Evolutionary conservation across 2,113 vertebrate species (phyloP).

Genomic region (Neolamprologus sp.): DNA sequence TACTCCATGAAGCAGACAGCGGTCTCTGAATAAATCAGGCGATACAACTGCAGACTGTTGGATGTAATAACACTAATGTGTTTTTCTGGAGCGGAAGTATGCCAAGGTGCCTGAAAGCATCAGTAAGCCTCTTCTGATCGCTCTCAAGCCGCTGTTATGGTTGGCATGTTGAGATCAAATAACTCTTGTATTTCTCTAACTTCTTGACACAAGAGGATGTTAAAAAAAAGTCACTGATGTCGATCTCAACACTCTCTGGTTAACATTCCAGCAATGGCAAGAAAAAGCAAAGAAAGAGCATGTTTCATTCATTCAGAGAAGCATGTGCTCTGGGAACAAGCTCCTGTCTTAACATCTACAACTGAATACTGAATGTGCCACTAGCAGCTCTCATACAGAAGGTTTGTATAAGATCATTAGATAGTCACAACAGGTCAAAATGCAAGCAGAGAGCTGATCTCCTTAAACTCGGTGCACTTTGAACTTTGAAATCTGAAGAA

Average conservation of each 20-base stretch:
- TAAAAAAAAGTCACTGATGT: background rate
- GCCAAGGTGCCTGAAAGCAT: background rate
- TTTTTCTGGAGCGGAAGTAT: constrained; percentile 6
- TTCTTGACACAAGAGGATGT: background rate
- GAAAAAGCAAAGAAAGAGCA: background rate
- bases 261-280: background rate
- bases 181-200: constrained; percentile 4
- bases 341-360: background rate
- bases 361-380: background rate
- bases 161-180: constrained; percentile 9
- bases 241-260: background rate
- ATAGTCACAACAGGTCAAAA: background rate
- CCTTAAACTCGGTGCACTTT: background rate
- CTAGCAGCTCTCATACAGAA: background rate
- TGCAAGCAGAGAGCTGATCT: background rate
- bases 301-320: background rate
- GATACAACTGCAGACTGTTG: background rate
- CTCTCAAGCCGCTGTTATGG: background rate
- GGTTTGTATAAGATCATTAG: background rate
- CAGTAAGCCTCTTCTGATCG: background rate
- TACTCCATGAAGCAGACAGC: background rate
- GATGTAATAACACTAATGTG: constrained; percentile 2
- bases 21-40: background rate
- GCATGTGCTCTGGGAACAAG: background rate
- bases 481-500: background rate